Evolutionary conservation across 1,140 invertebrate species (phyloP).

Genomic region (Solenopsis invicta): DNA sequence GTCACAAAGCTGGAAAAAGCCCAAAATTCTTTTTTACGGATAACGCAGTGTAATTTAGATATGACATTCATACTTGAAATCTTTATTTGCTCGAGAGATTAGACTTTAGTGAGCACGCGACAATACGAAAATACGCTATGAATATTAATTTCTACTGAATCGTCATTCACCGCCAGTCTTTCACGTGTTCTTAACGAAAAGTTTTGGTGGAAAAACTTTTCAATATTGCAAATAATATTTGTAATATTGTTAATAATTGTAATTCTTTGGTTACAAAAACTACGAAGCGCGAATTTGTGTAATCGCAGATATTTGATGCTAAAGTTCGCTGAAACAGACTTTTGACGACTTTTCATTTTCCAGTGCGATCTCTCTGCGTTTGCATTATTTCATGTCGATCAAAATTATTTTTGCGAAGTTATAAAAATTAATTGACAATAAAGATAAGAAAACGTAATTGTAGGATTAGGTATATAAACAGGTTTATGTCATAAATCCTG

Average conservation of each 20-base stretch:
- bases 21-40: neutral
- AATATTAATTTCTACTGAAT: slow-evolving; percentile 21
- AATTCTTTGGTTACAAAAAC: neutral
- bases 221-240: neutral
- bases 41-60: neutral
- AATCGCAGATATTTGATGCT: slow-evolving; percentile 11
- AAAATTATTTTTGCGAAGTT: slow-evolving; percentile 8
- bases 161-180: neutral
- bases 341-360: neutral
- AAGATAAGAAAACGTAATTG: neutral
- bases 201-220: neutral
- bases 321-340: neutral
- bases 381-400: neutral
- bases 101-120: neutral
- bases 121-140: neutral
- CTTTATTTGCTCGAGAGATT: neutral
- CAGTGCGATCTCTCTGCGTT: neutral
- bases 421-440: slow-evolving; percentile 5
- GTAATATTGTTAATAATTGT: slow-evolving; percentile 2
- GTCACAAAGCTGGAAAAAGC: neutral
- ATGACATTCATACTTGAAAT: neutral
- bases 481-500: slow-evolving; percentile 6
- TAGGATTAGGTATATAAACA: neutral
- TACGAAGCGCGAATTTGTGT: neutral
- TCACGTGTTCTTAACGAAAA: neutral